Percentiles rank a stretch among this genome's conserved stretches.
Conservation (phyloP, 2,888 invertebrate species). For the Alloscopus bannaensis region DNA sequence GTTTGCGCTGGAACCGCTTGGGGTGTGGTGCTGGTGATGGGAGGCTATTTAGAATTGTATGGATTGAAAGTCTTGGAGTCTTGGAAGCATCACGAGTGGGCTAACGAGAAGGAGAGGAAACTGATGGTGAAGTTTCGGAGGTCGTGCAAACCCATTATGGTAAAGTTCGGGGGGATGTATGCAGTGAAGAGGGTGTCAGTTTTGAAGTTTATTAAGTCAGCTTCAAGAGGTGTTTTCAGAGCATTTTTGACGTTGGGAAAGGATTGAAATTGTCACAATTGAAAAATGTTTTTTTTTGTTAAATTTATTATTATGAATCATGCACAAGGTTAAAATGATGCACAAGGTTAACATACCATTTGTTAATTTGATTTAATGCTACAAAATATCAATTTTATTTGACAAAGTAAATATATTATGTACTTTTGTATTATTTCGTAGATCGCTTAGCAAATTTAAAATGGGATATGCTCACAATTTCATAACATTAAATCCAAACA, state of each 20-base stretch:
- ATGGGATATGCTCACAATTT: too few relatives aligned
- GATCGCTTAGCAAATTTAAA: too few relatives aligned
- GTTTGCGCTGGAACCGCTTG: not conserved
- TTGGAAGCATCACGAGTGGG: conserved; percentile 17
- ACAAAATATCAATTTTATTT: too few relatives aligned
- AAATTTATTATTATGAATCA: too few relatives aligned
- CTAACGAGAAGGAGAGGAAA: not conserved
- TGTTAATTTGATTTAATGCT: too few relatives aligned
- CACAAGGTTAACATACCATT: too few relatives aligned
- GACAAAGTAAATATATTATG: too few relatives aligned
- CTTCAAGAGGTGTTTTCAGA: conserved; percentile 3
- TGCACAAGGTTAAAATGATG: too few relatives aligned
- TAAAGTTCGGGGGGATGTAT: conserved; percentile 10
- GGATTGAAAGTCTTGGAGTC: conserved; percentile 23
- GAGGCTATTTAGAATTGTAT: conserved; percentile 18
- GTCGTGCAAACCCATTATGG: not conserved
- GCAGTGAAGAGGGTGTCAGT: not conserved
- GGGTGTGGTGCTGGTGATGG: not conserved
- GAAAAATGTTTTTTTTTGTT: too few relatives aligned
- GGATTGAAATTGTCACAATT: too few relatives aligned
- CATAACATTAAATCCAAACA: too few relatives aligned
- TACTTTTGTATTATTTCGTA: too few relatives aligned
- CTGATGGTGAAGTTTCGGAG: conserved; percentile 7
- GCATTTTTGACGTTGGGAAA: conserved; percentile 7
- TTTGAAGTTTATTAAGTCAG: not conserved